Evolutionary conservation across 1,140 invertebrate species (phyloP).

Genomic region (Drosophila mauritiana): DNA sequence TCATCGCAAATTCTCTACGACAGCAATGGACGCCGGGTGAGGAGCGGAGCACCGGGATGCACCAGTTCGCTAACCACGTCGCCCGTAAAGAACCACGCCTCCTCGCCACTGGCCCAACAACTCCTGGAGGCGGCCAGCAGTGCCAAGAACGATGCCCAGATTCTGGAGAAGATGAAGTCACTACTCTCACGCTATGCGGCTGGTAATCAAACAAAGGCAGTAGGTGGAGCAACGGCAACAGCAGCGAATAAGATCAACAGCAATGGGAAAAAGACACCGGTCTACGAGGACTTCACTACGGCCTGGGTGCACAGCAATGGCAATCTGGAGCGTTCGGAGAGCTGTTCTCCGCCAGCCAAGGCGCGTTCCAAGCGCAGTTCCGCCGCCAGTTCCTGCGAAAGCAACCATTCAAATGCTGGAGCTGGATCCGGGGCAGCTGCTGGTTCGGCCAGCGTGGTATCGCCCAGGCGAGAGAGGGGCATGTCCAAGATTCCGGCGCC

Average conservation of each 20-base stretch:
- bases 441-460: slow-evolving; percentile 54
- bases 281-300: slow-evolving; percentile 88
- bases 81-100: slow-evolving; percentile 86
- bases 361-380: slow-evolving; percentile 79
- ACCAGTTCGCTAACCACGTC: slow-evolving; percentile 84
- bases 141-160: slow-evolving; percentile 88
- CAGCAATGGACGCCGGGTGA: slow-evolving; percentile 86
- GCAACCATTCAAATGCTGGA: slow-evolving; percentile 63
- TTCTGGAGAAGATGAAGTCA: slow-evolving; percentile 90
- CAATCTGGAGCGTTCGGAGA: slow-evolving; percentile 86
- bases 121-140: slow-evolving; percentile 89
- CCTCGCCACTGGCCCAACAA: slow-evolving; percentile 88
- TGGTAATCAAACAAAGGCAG: slow-evolving; percentile 56
- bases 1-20: slow-evolving; percentile 88
- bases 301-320: slow-evolving; percentile 91
- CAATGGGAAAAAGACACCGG: slow-evolving; percentile 85
- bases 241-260: slow-evolving; percentile 4
- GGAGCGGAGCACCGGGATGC: slow-evolving; percentile 60
- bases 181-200: slow-evolving; percentile 88
- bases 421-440: not conserved
- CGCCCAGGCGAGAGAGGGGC: slow-evolving; percentile 74
- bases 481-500: slow-evolving; percentile 84
- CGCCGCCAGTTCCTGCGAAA: slow-evolving; percentile 77
- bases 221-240: slow-evolving; percentile 28
- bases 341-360: slow-evolving; percentile 76